A percentile compares a stretch with the other conserved stretches of the same genome.
These are phyloP conservation scores for Caradrina kadenii DNA, from an alignment of 2,888 invertebrate genomes.

Conservation along the genomic window DNA sequence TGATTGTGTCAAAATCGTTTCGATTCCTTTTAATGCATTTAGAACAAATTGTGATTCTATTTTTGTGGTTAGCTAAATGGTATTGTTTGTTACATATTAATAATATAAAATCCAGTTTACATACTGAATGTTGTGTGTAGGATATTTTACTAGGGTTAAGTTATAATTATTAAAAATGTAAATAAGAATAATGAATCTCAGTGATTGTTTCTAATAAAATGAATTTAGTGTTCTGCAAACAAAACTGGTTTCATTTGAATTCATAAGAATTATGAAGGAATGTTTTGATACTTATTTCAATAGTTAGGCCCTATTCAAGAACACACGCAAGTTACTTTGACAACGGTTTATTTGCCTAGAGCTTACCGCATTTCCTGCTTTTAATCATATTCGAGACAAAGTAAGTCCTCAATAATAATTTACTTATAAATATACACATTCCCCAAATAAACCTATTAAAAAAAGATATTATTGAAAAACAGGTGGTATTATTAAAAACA, in stretches of 20 bases:
- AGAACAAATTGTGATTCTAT: conserved; percentile 44
- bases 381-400: conserved; percentile 88
- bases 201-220: conserved; percentile 47
- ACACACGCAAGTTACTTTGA: conserved; percentile 83
- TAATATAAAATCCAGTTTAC: conserved; percentile 31
- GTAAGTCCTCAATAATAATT: conserved; percentile 87
- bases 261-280: conserved; percentile 5
- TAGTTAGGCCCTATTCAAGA: conserved; percentile 78
- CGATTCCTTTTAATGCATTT: conserved; percentile 47
- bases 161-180: conserved; percentile 41
- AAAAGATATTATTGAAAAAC: conserved; percentile 80
- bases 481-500: conserved; percentile 89
- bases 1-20: conserved; percentile 18
- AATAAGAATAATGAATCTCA: conserved; percentile 57
- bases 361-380: conserved; percentile 87
- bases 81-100: conserved; percentile 30
- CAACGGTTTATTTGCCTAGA: conserved; percentile 89
- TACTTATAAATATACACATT: conserved; percentile 89
- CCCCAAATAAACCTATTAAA: conserved; percentile 88
- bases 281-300: conserved; percentile 28
- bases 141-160: conserved; percentile 34
- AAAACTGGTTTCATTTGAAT: conserved; percentile 33
- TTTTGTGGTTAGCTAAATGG: conserved; percentile 35
- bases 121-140: conserved; percentile 33
- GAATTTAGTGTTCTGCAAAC: conserved; percentile 25